Evolutionary conservation across 2,888 invertebrate genomes (phyloP), one percentile per base, ranked within the genome.

Genomic region (Spialia ferax): DNA sequence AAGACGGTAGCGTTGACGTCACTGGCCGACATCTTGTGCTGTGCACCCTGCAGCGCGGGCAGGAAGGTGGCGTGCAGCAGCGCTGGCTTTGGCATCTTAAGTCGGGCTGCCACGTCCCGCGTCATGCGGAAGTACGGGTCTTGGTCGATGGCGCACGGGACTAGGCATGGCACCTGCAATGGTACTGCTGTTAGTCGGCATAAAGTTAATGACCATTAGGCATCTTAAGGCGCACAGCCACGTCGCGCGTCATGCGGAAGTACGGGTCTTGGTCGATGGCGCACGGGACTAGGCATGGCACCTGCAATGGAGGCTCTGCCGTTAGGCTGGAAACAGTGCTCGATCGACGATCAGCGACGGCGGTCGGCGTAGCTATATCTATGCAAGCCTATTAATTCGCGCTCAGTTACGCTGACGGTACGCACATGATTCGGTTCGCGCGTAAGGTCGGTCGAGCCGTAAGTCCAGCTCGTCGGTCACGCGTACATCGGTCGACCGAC

Each of bases 1-100:
- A 97, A 99, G 75, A 99, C 97, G 0, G 99, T 98, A 0, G 99
- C 97, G 83, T 97, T 99, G 4, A 95, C 94, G 78, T 99, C 99
- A 77, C 99, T 99, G 13, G 99, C 98, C 10, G 99, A 99, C 99
- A 99, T 99, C 94, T 99, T 99, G 22, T 98, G 98, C 83, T 98
- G 97, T 0, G 99, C 98, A 0, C 99, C 99, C 91, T 99, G 99
- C 57, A 99, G 88, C 0, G 99, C 98, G 0, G 99, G 99, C 73
- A 99, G 97, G 95, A 99, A 99, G 69, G 96, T 94, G 15, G 98
- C 97, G 85, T 98, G 98, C 32, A 98, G 84, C 52, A 98, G 89
- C 4, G 99, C 95, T 64, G 99, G 98, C 88, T 99, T 98, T 15
- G 96, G 96, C 87, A 96, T 95, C 77, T 98, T 97, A 13, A 99